These are phyloP conservation scores for Abramis brama DNA, from an alignment of 2,113 vertebrate genomes.

Conservation along the genomic window DNA sequence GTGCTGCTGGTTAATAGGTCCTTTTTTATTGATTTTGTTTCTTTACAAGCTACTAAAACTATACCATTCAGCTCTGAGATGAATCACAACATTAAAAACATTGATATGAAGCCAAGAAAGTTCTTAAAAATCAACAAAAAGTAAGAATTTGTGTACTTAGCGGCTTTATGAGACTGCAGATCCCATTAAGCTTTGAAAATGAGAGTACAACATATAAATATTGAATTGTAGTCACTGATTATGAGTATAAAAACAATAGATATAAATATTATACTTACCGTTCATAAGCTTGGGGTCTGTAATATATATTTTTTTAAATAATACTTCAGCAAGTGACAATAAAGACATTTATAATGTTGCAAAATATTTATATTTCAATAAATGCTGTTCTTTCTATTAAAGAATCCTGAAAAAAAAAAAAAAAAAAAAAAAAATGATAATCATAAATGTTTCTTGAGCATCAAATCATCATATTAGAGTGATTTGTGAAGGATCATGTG, in stretches of 20 bases:
- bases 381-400: not conserved
- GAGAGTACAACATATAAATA: not conserved
- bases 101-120: not conserved
- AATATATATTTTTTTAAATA: no score
- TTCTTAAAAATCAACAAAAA: not conserved
- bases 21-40: not conserved
- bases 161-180: not conserved
- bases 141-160: not conserved
- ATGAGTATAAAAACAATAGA: not conserved
- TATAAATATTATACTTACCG: no score
- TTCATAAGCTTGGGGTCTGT: no score
- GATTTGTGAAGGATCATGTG: no score
- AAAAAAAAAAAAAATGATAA: no score
- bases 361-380: not conserved
- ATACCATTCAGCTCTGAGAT: not conserved
- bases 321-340: not conserved
- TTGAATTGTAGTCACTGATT: not conserved
- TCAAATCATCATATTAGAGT: no score
- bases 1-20: conserved; percentile 1
- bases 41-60: not conserved
- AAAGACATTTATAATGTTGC: not conserved
- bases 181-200: not conserved
- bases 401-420: not conserved
- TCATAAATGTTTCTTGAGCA: no score
- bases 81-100: not conserved